These are phyloP conservation scores for Reinhardtius hippoglossoides DNA, from an alignment of 2,113 vertebrate species.

Conservation along the genomic window DNA sequence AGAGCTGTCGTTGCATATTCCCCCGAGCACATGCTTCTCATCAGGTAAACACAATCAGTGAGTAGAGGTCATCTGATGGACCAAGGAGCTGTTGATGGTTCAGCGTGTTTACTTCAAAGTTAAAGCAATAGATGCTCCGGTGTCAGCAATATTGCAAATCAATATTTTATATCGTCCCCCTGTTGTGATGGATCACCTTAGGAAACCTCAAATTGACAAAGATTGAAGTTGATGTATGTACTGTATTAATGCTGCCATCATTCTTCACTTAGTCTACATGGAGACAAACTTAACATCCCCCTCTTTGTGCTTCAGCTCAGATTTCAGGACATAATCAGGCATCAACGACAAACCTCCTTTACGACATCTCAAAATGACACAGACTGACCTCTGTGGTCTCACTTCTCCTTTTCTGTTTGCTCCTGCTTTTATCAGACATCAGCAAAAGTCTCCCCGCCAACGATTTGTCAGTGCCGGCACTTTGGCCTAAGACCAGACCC, in stretches of 20 bases:
- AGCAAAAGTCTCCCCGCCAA: constrained; percentile 40
- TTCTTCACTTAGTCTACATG: background rate
- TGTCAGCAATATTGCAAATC: constrained; percentile 61
- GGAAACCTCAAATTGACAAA: constrained; percentile 29
- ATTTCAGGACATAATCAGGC: background rate
- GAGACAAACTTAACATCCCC: constrained; percentile 3
- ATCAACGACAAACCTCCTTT: background rate
- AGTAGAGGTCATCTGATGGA: constrained; percentile 41
- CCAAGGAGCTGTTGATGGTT: constrained; percentile 30
- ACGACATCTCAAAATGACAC: constrained; percentile 36
- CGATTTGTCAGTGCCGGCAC: constrained; percentile 41
- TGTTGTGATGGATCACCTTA: constrained; percentile 44
- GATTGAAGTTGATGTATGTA: constrained; percentile 21
- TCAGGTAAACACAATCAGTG: constrained; percentile 3
- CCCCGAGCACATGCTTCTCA: constrained; percentile 8
- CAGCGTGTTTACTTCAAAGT: constrained; percentile 35
- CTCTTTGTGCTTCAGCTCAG: background rate
- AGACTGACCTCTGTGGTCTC: constrained; percentile 33
- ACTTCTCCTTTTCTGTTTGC: constrained; percentile 57
- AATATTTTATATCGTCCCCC: background rate
- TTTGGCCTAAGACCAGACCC: constrained; percentile 33
- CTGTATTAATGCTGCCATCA: background rate
- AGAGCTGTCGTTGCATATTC: constrained; percentile 1
- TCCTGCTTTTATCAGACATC: constrained; percentile 54
- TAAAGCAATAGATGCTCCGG: background rate